Conservation (phyloP, 37 sponge, comb jelly and placozoan species). For the Tethya wilhelma region DNA sequence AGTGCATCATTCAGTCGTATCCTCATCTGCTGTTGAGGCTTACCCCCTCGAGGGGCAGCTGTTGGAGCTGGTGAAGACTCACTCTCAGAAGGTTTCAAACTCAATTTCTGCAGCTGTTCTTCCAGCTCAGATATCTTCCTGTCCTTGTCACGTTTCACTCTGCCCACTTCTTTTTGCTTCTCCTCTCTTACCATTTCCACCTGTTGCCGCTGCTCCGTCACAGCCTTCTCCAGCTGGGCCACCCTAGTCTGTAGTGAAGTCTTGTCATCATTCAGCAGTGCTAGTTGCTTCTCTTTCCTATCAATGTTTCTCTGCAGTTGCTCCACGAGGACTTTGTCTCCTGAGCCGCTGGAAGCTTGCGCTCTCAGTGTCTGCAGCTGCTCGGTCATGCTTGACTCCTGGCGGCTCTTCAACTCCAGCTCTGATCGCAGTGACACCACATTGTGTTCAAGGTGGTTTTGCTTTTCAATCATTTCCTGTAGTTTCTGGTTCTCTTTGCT, state of each 20-base stretch:
- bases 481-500: background rate
- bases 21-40: too few species aligned
- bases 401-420: background rate
- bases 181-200: background rate
- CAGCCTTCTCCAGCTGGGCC: background rate
- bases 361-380: slow-evolving; percentile 3
- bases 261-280: background rate
- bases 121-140: slow-evolving; percentile 14
- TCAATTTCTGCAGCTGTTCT: background rate
- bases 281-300: background rate
- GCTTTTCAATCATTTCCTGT: background rate
- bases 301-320: too few species aligned
- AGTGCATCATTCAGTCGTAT: slow-evolving; percentile 38
- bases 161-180: background rate
- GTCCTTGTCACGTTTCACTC: background rate
- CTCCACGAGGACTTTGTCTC: too few species aligned
- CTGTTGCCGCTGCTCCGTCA: background rate
- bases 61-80: too few species aligned
- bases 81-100: background rate
- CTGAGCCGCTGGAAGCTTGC: background rate
- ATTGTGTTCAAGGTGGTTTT: background rate
- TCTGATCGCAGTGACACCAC: background rate
- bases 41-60: background rate
- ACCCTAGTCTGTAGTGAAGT: background rate
- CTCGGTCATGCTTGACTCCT: background rate